Base-by-base conservation (phyloP, 2,888 invertebrate genomes). In the Hypercompe scribonia region DNA sequence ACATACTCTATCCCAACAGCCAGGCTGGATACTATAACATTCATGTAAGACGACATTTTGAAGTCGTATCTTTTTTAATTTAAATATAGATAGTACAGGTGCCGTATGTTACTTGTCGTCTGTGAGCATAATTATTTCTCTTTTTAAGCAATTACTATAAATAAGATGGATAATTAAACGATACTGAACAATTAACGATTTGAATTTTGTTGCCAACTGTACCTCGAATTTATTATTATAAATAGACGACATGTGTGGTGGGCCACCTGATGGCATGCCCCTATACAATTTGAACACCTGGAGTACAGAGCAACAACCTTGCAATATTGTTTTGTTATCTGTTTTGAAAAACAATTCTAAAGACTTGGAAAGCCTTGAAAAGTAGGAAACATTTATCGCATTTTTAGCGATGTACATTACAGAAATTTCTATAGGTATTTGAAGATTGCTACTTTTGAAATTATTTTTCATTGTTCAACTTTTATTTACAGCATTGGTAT, bases 221-320 rank as follows among this genome's bases (percentile, higher is more conserved):
- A 31, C 34, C 10, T n/a, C n/a, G 0, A 50, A 13, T 36, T 34
- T 36, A 13, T 36, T 39, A 54, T 71, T 33, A 70, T 5, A 67
- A 31, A 31, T 33, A 50, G 46, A 58, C 13, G 39, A 28, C 64
- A 69, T 74, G 68, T 72, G 13, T 71, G 11, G 46, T 33, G 13
- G 36, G 21, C 28, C 71, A 74, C 61, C 74, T 69, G 74, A 66
- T 5, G 21, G 46, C 46, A 46, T 46, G 31, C 42, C 24, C n/a
- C 34, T 61, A 70, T 65, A 63, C 69, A 73, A 70, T 46, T 75
- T 74, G 66, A 68, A 66, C 69, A 77, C 70, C 72, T 79, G 74
- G 64, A 71, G 63, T 54, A 74, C 72, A 68, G 74, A 68, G 13
- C 65, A 72, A 64, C 39, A 65, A 66, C 75, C 82, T 84, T 81